A percentile compares a stretch with the other conserved stretches of the same genome.
These are phyloP conservation scores for Halichoeres trimaculatus DNA, from an alignment of 2,113 vertebrate genomes.

Conservation along the genomic window DNA sequence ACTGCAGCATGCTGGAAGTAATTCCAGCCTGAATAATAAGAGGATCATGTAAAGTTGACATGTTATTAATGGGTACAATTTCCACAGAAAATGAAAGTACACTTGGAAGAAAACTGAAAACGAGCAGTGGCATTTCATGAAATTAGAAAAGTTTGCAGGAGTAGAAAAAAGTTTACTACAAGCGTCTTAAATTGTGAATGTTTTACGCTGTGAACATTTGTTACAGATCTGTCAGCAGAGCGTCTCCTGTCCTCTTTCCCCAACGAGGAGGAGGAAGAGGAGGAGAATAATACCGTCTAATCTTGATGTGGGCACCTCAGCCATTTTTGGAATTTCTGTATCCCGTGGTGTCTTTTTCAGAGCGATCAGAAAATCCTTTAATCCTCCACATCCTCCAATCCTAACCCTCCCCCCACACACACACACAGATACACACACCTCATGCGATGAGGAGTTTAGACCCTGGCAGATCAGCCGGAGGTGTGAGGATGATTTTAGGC, in stretches of 20 bases:
- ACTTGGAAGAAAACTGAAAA: neutral
- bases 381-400: conserved; percentile 74
- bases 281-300: conserved; percentile 64
- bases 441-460: conserved; percentile 61
- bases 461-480: conserved; percentile 49
- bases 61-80: conserved; percentile 24
- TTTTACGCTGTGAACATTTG: conserved; percentile 39
- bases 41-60: neutral
- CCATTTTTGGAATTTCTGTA: conserved; percentile 72
- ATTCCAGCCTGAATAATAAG: neutral
- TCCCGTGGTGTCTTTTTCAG: conserved; percentile 73
- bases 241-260: conserved; percentile 42
- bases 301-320: conserved; percentile 75
- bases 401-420: conserved; percentile 28
- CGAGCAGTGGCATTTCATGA: conserved; percentile 19
- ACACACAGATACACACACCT: conserved; percentile 35
- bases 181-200: conserved; percentile 42
- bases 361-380: conserved; percentile 77
- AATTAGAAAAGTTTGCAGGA: conserved; percentile 16
- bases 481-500: conserved; percentile 45
- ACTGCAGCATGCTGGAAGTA: conserved; percentile 11
- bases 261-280: conserved; percentile 8
- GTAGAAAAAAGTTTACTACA: neutral
- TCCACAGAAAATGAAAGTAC: conserved; percentile 22
- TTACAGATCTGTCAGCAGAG: conserved; percentile 42